Base-by-base conservation (phyloP, 2,113 vertebrate species). In the Dascyllus trimaculatus region DNA sequence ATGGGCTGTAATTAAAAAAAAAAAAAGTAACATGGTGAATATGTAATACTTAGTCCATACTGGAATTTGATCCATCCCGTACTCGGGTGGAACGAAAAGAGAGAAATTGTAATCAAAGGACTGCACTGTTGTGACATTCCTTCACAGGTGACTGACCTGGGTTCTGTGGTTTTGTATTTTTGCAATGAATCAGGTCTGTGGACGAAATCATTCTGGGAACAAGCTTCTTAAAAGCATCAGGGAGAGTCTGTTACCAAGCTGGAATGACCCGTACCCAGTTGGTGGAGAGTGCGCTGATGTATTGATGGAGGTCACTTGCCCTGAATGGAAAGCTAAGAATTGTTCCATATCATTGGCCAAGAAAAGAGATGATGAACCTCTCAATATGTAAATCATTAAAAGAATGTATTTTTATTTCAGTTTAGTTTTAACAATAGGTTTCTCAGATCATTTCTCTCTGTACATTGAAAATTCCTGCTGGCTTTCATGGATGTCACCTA, bases 51-150 rank as follows among this genome's bases (percentile, higher is more conserved):
- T 46, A 11, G 35, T 78, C 71, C 21, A 26, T 63, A 19, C 19
- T 46, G 56, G 22, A 53, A 53, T 80, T 70, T 40, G 53, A 86
- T 85, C 68, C 73, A 75, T 84, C 77, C 58, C 71, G 18, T 82
- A 73, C 87, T 90, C 85, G 87, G 88, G 87, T 82, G 75, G 70
- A 57, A 82, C 57, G 63, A 78, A 57, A 54, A 66, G 58, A 72
- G 29, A 71, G 21, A 45, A 26, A 53, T 57, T 11, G 2, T 19
- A 24, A 40, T 57, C 40, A 11, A 62, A 57, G 4, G n/a, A 25
- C 51, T 61, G 49, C 19, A 67, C 0, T 29, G 49, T 73, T 84
- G 72, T 68, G 84, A 67, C 69, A 38, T 77, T 85, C 64, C 54
- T 82, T 21, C 48, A 53, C n/a, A 80, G 70, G 51, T 46, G 54